Base-by-base conservation (phyloP, 2,113 vertebrate species). In the Phainopepla nitens region DNA sequence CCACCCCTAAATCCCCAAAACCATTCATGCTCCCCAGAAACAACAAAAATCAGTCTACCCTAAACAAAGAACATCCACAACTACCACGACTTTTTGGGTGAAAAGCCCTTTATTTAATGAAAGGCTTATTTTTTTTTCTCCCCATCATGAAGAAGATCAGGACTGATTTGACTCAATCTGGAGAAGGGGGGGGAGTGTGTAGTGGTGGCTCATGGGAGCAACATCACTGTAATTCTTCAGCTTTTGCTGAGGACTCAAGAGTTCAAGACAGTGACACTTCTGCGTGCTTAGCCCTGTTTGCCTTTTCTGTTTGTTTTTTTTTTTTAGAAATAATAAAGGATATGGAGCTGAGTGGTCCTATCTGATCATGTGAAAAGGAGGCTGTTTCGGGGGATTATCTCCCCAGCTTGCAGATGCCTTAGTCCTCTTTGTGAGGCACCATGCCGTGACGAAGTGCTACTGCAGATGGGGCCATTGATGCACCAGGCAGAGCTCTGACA, bases 101-200 rank as follows among this genome's bases (percentile, higher is more conserved):
- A 87, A 76, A 49, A 16, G 2, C 2, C 15, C 4, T 17, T 64
- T 10, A 19, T 42, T 61, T 39, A 16, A 33, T 19, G 20, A 41
- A 44, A 45, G 4, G 45, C 2, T 1, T 2, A 1, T 3, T 21
- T 33, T 56, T 45, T 25, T 39, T 41, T 12, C 9, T 10, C 13
- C 15, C 1, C 3, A 13, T 33, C 14, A 19, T 23, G 11, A 42
- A 47, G 78, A 83, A 69, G 5, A n/a, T 65, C 56, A 61, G 56
- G 24, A 84, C 45, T 14, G 2, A 19, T 61, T 86, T 73, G 58
- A 81, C 10, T 33, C 17, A 11, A 36, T 14, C 6, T 60, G 60
- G 15, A 61, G 44, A 42, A 65, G 9, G 7, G 7, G n/a, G 3
- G 18, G 13, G 79, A 62, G 4, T 28, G 10, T 44, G 19, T 54